These are phyloP conservation scores for Hyphantria cunea DNA, from an alignment of 1,140 invertebrate species.

Conservation along the genomic window DNA sequence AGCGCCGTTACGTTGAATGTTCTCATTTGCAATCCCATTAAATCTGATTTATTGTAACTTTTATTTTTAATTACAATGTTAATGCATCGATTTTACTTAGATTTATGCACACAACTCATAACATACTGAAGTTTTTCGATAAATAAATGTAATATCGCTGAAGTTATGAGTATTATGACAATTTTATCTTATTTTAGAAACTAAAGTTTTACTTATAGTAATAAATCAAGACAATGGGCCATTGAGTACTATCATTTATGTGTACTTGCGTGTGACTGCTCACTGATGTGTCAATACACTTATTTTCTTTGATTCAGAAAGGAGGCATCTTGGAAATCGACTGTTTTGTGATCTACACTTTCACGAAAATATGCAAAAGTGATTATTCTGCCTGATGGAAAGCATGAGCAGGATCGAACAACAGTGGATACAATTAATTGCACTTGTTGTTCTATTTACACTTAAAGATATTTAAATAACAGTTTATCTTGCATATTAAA, in stretches of 20 bases:
- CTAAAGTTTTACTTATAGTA: conserved; percentile 13
- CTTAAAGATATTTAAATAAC: too few species aligned
- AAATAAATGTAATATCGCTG: conserved; percentile 30
- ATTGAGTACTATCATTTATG: conserved; percentile 18
- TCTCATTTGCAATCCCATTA: conserved; percentile 26
- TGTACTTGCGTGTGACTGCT: conserved; percentile 1
- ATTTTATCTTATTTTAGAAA: conserved; percentile 35
- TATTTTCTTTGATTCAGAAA: not conserved
- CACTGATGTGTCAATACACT: conserved; percentile 17
- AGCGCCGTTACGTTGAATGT: conserved; percentile 27
- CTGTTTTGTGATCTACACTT: too few species aligned
- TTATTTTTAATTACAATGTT: conserved; percentile 45
- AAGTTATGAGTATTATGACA: conserved; percentile 32
- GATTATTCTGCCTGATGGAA: too few species aligned
- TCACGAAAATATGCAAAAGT: too few species aligned
- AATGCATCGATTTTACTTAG: conserved; percentile 30
- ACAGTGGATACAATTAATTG: too few species aligned
- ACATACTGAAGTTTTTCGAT: conserved; percentile 31
- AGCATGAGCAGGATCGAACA: too few species aligned
- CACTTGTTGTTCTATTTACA: too few species aligned
- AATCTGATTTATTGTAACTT: conserved; percentile 44
- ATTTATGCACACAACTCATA: conserved; percentile 30
- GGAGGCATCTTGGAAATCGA: too few species aligned
- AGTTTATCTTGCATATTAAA: too few species aligned
- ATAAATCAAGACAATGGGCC: conserved; percentile 30